phyloP scores from a whole-genome alignment of 1,140 invertebrate species.

The Drosophila leontia region DNA sequence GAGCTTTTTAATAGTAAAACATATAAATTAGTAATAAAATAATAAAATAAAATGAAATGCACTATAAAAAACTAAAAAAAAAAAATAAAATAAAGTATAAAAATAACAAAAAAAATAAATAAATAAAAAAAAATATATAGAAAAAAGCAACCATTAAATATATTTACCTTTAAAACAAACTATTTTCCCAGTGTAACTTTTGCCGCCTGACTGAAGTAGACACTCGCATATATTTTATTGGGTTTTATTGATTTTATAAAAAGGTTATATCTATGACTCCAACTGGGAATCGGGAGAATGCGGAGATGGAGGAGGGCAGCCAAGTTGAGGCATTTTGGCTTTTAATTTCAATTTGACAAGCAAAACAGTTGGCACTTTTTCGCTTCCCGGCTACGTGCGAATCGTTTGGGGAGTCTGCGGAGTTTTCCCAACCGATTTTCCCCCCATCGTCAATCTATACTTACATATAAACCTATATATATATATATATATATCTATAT shows the following conservation, averaged over 20 bases:
- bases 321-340: conserved; percentile 69
- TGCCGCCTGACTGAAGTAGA: conserved; percentile 30
- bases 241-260: conserved; percentile 78
- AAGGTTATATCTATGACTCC: conserved; percentile 58
- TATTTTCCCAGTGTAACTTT: neutral
- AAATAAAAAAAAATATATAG: no score
- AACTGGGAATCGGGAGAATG: conserved; percentile 9
- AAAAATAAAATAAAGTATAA: no score
- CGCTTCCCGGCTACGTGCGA: conserved; percentile 32
- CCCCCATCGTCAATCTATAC: neutral
- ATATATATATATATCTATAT: neutral
- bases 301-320: conserved; percentile 1
- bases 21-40: no score
- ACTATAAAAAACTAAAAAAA: no score
- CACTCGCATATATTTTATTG: conserved; percentile 65
- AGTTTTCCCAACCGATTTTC: conserved; percentile 9
- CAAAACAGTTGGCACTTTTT: conserved; percentile 71
- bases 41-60: no score
- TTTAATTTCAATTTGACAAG: conserved; percentile 83
- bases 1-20: no score
- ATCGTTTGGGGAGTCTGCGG: conserved; percentile 35
- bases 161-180: no score
- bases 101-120: no score
- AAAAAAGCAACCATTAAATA: no score
- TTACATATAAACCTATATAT: conserved; percentile 2